Evolutionary conservation across 2,888 invertebrate species (phyloP), one percentile per base, ranked within the genome.

Genomic region (Eulithis prunata): DNA sequence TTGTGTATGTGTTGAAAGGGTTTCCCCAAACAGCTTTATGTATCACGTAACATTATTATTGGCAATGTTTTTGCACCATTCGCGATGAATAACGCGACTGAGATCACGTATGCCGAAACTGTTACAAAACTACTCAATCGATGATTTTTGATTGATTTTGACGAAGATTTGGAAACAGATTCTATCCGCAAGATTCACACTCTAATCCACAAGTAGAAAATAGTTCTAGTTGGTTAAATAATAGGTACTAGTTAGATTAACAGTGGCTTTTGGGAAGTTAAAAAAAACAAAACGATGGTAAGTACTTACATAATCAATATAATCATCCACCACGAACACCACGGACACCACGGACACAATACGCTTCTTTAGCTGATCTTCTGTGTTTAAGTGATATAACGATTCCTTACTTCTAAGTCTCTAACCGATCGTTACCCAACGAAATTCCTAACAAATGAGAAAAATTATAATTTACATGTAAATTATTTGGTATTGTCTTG

Each of bases 31-130:
- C 46, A 32, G 14, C 57, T 51, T 62, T 54, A 49, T 28, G 57
- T 46, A 46, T 36, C 38, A 10, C 51, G 45, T 52, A 3, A 56
- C 59, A 41, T 63, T 28, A 63, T 5, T 6, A 21, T 41, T 43
- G 8, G 46, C 6, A 49, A 54, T 41, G 49, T 45, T 66, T 62
- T 51, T 36, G 56, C 52, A 47, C 21, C 41, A 32, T 49, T 36
- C 36, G 62, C 56, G 45, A 32, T 52, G 54, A 59, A 61, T 53
- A 43, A 60, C 57, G 63, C 54, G 11, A 45, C 54, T 11, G 36
- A 10, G 57, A 53, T 60, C 68, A 68, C 64, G 68, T 68, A 64
- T 64, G 41, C 68, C 60, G 36, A 38, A 57, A 53, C 46, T 46
- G 46, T 65, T 65, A 54, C 65, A 59, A 68, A 68, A 65, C 56